A percentile compares a stretch with the other conserved stretches of the same genome.
phyloP scores from a whole-genome alignment of 2,888 invertebrate genomes.

The Diadromus collaris region DNA sequence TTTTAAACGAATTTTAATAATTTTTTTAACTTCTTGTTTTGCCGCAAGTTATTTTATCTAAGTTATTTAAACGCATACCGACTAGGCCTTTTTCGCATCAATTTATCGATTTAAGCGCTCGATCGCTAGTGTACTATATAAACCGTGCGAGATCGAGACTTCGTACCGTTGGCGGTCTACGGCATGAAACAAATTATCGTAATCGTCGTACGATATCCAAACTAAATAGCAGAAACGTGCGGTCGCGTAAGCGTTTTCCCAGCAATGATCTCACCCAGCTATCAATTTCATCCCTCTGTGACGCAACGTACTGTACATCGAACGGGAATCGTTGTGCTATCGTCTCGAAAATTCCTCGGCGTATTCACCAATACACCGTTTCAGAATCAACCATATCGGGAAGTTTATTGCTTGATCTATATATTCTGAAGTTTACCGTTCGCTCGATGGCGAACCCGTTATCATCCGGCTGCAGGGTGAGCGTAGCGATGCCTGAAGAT shows the following conservation, averaged over 20 bases:
- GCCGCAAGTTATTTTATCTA: too few species aligned
- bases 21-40: too few species aligned
- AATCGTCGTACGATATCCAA: constrained; percentile 61
- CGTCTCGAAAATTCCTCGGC: background rate
- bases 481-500: background rate
- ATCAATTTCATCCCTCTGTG: constrained; percentile 1
- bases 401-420: constrained; percentile 2
- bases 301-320: background rate
- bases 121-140: background rate
- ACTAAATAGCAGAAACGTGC: constrained; percentile 65
- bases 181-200: constrained; percentile 59
- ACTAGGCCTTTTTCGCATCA: too few species aligned
- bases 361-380: background rate
- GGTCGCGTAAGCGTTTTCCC: constrained; percentile 43
- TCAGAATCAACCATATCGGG: background rate
- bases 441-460: background rate
- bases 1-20: too few species aligned
- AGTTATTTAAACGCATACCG: too few species aligned
- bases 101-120: too few species aligned
- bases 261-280: background rate
- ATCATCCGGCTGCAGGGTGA: background rate
- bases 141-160: constrained; percentile 15
- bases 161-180: constrained; percentile 44
- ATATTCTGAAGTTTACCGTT: constrained; percentile 8
- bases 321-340: background rate